Percentiles rank a stretch among this genome's conserved stretches.
These are phyloP conservation scores for Isoperla grammatica DNA, from an alignment of 2,888 invertebrate genomes.

Conservation along the genomic window DNA sequence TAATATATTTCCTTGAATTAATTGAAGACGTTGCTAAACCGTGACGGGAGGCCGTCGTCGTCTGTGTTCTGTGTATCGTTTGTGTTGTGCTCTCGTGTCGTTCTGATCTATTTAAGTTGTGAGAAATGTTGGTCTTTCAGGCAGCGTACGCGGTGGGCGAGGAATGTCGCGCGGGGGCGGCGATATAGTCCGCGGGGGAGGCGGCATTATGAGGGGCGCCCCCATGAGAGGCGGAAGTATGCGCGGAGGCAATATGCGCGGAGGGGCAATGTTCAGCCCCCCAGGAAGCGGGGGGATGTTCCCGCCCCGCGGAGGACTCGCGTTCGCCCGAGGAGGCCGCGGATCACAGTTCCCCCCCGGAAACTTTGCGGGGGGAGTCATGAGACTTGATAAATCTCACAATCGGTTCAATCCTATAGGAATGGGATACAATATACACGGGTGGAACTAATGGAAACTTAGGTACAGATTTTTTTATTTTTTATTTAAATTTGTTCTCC, in stretches of 20 bases:
- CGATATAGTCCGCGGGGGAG: not conserved
- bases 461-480: not conserved
- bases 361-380: constrained; percentile 23
- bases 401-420: constrained; percentile 36
- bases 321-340: constrained; percentile 4
- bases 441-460: constrained; percentile 32
- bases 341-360: constrained; percentile 16
- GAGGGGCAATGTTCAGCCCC: constrained; percentile 9
- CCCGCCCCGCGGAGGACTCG: not conserved
- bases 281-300: constrained; percentile 21
- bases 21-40: too few relatives aligned
- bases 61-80: too few relatives aligned
- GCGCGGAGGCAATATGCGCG: constrained; percentile 13
- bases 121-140: constrained; percentile 10
- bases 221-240: constrained; percentile 19
- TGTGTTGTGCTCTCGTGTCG: too few relatives aligned
- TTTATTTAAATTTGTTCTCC: not conserved
- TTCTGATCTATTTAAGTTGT: not conserved
- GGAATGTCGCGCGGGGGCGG: not conserved
- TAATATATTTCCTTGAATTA: too few relatives aligned
- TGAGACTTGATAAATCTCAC: constrained; percentile 32
- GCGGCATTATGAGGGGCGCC: constrained; percentile 1
- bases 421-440: constrained; percentile 35
- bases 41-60: too few relatives aligned
- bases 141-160: not conserved